Percentiles rank a stretch among this genome's conserved stretches.
phyloP scores from a whole-genome alignment of 2,113 vertebrate species.

The Bos taurus region ARS-UCD2.0 NC_037347.1:39344001-39344500 shows the following conservation, averaged over 20 bases:
- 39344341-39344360: background rate
- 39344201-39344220: background rate
- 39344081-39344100: background rate
- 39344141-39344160: background rate
- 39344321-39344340: background rate
- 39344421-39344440: background rate
- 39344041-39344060: background rate
- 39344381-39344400: background rate
- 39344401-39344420: background rate
- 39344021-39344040: background rate
- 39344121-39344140: background rate
- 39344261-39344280: background rate
- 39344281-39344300: background rate
- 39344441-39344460: background rate
- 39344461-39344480: background rate
- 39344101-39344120: fast-evolving
- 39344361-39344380: background rate
- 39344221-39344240: background rate
- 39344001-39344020: background rate
- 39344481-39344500: background rate
- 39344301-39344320: background rate
- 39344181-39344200: background rate
- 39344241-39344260: background rate
- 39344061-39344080: fast-evolving
- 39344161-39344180: too few relatives aligned